Evolutionary conservation across 2,888 invertebrate species (phyloP).

Genomic region (Latrodectus hesperus): DNA sequence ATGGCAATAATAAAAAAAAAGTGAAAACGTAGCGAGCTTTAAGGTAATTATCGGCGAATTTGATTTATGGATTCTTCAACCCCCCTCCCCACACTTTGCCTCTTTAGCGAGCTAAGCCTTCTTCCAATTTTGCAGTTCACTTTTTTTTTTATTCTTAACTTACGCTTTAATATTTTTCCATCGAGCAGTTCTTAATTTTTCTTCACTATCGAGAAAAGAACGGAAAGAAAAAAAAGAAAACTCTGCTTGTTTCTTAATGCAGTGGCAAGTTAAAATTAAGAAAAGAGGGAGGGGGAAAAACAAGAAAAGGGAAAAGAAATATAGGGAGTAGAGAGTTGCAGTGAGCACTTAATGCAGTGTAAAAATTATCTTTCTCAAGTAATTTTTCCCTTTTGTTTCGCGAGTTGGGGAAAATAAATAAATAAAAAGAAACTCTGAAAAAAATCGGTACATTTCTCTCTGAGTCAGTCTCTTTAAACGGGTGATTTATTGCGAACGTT

Average conservation of each 20-base stretch:
- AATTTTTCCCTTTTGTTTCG: constrained; percentile 43
- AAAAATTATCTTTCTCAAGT: constrained; percentile 60
- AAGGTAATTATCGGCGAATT: constrained; percentile 67
- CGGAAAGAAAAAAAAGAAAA: neutral
- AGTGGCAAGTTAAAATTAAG: constrained; percentile 61
- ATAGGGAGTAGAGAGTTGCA: neutral
- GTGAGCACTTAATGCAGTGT: constrained; percentile 60
- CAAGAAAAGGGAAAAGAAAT: neutral
- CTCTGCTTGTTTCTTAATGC: constrained; percentile 60
- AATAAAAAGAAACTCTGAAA: neutral
- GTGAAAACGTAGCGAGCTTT: constrained; percentile 29
- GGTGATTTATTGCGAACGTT: constrained; percentile 61
- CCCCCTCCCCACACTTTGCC: neutral
- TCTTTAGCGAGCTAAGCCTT: constrained; percentile 12
- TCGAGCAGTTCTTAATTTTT: constrained; percentile 35
- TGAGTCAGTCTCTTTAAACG: constrained; percentile 19
- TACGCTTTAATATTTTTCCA: constrained; percentile 8
- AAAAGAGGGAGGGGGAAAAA: constrained; percentile 6
- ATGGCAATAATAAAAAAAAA: neutral
- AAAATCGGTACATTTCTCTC: constrained; percentile 7
- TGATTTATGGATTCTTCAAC: constrained; percentile 66
- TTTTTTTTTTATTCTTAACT: constrained; percentile 23
- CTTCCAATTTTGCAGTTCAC: neutral
- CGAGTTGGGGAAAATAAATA: constrained; percentile 9
- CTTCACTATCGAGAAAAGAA: constrained; percentile 29